Conservation (phyloP, 2,888 invertebrate genomes). For the Xanthorhoe spadicearia region DNA sequence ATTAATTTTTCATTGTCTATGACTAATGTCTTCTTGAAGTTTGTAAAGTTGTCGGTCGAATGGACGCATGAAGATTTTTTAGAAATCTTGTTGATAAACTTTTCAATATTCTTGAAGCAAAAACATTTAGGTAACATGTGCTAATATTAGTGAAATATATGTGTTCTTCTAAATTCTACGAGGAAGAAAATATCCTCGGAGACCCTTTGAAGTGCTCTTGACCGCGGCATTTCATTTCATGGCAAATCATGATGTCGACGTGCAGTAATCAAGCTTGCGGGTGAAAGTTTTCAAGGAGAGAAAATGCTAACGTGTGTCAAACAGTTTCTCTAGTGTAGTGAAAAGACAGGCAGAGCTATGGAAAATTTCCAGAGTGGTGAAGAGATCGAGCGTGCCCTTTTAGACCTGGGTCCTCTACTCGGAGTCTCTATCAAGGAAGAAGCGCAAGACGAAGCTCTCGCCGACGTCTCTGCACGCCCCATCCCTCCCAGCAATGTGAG, state of each 20-base stretch:
- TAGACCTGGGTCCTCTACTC: constrained; percentile 79
- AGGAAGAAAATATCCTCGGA: constrained; percentile 35
- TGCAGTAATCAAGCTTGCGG: constrained; percentile 64
- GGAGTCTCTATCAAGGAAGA: constrained; percentile 81
- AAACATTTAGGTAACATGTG: not conserved
- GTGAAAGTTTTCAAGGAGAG: constrained; percentile 71
- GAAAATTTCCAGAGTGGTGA: constrained; percentile 76
- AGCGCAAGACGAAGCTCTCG: constrained; percentile 66
- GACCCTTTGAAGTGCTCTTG: constrained; percentile 59
- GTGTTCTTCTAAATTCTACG: not conserved
- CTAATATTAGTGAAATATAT: constrained; percentile 9
- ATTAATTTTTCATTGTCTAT: constrained; percentile 52
- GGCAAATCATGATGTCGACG: constrained; percentile 74
- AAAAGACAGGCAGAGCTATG: constrained; percentile 57
- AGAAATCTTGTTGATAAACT: constrained; percentile 56
- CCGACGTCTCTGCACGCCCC: constrained; percentile 52
- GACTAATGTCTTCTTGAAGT: constrained; percentile 25
- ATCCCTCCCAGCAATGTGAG: constrained; percentile 61
- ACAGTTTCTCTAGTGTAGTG: constrained; percentile 49
- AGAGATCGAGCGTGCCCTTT: constrained; percentile 78
- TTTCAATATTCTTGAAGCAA: constrained; percentile 24
- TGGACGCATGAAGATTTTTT: constrained; percentile 65
- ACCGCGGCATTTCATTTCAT: constrained; percentile 49
- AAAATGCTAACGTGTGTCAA: constrained; percentile 62
- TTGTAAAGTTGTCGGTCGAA: constrained; percentile 37